These are phyloP conservation scores for Lamproptera curius DNA, from an alignment of 2,888 invertebrate species.

Conservation along the genomic window DNA sequence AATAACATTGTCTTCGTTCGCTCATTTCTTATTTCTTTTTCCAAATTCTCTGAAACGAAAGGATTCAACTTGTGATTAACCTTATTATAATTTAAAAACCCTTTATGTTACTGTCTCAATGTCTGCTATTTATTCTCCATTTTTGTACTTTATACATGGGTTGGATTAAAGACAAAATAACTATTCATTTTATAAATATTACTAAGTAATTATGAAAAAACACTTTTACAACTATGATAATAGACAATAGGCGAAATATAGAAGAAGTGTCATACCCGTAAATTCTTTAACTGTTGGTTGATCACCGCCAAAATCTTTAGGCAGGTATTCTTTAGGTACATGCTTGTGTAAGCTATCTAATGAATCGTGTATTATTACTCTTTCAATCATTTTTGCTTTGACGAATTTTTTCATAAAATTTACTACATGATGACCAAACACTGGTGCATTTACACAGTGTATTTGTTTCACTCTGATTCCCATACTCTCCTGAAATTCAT, in stretches of 20 bases:
- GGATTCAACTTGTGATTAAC: too few relatives aligned
- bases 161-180: too few relatives aligned
- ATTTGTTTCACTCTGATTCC: slow-evolving; percentile 56
- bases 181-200: too few relatives aligned
- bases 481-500: slow-evolving; percentile 69
- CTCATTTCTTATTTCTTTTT: slow-evolving; percentile 47
- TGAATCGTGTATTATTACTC: slow-evolving; percentile 46
- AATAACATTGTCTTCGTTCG: slow-evolving; percentile 44
- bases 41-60: slow-evolving; percentile 46
- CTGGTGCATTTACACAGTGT: slow-evolving; percentile 61
- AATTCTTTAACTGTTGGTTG: slow-evolving; percentile 45
- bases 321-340: slow-evolving; percentile 47
- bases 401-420: slow-evolving; percentile 55
- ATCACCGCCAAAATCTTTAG: slow-evolving; percentile 56
- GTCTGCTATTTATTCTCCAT: too few relatives aligned
- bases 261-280: too few relatives aligned
- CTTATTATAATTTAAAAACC: too few relatives aligned
- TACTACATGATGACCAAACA: slow-evolving; percentile 44
- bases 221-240: too few relatives aligned
- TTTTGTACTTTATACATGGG: too few relatives aligned
- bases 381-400: slow-evolving; percentile 57
- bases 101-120: too few relatives aligned
- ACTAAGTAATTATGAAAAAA: too few relatives aligned
- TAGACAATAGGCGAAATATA: too few relatives aligned
- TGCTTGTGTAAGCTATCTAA: slow-evolving; percentile 46